Evolutionary conservation across 2,113 vertebrate species (phyloP).

Genomic region (Polypterus senegalus): DNA sequence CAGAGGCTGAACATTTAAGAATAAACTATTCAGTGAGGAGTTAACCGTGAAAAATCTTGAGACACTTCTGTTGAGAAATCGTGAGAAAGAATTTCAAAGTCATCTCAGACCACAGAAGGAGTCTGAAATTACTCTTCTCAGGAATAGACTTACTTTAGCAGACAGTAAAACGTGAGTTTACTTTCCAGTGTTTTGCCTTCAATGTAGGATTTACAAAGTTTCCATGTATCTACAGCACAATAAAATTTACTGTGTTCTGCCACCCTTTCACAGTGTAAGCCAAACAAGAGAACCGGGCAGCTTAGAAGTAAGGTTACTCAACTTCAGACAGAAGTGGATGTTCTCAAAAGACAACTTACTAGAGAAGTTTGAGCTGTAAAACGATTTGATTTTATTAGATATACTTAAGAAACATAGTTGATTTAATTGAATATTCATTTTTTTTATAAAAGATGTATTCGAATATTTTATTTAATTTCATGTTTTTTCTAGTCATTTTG

Average conservation of each 20-base stretch:
- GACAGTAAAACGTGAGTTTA: conserved; percentile 80
- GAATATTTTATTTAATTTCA: too few species aligned
- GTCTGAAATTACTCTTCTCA: conserved; percentile 75
- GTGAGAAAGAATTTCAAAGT: conserved; percentile 91
- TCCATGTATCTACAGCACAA: too few species aligned
- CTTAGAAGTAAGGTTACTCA: conserved; percentile 70
- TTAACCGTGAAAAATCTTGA: conserved; percentile 79
- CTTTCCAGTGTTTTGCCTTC: too few species aligned
- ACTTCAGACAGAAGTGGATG: conserved; percentile 76
- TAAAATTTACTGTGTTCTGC: conserved; percentile 15
- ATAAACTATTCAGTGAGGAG: conserved; percentile 75
- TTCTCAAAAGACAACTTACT: conserved; percentile 78
- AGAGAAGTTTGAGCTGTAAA: conserved; percentile 86
- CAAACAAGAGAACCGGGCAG: conserved; percentile 65
- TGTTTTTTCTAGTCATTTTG: too few species aligned
- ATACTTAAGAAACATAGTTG: not conserved
- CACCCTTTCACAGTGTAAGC: conserved; percentile 53
- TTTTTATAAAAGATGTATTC: too few species aligned
- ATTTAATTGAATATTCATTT: too few species aligned
- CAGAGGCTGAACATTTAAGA: conserved; percentile 74
- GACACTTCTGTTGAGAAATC: conserved; percentile 68
- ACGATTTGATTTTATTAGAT: too few species aligned
- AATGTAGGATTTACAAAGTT: too few species aligned
- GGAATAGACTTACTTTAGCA: conserved; percentile 70
- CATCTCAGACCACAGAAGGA: conserved; percentile 76